Evolutionary conservation across 2,113 vertebrate genomes (phyloP), one percentile per base, ranked within the genome.

Genomic region (Halichoerus grypus): DNA sequence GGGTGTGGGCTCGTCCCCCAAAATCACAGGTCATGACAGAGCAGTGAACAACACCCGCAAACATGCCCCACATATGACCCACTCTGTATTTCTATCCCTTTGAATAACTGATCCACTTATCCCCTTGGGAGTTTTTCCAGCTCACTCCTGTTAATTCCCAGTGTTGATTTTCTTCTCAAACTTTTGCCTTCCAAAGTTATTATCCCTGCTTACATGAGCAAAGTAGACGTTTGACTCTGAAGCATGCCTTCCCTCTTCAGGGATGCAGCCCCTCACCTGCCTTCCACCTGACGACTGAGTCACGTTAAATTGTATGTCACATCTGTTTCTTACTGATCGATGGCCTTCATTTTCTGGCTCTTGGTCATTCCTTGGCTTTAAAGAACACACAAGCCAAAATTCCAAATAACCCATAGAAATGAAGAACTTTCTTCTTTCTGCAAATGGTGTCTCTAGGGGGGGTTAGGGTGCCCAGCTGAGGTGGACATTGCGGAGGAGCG

Each of bases 1-100:
- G 16, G n/a, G n/a, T 24, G 24, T 7, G 69, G 53, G 59, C 6
- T 49, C 24, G 14, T 63, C n/a, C 22, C n/a, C 46, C 4, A 2
- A 33, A 42, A 42, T 26, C 1, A 5, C 39, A 10, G 1, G 2
- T 21, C 16, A 1, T 5, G 26, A 10, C 1, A 2, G 2, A 46
- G 51, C 26, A 2, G 16, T 2, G 0, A 3, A 2, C 4, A 11
- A 0, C 24, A 22, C 21, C 15, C 5, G 1, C 26, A 22, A 49
- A 16, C 2, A 0, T 0, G 14, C 1, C 2, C 16, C 11, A 12
- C n/a, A 0, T 31, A 0, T 2, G 18, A 42, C 4, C 19, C 1
- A 0, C 4, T 24, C 80, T 49, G 57, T 24, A 6, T 33, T 51
- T 61, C 88, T 42, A 5, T 24, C 3, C 9, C 1, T 92, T 88